Evolutionary conservation across 1,140 invertebrate species (phyloP).

Genomic region (Drosophila pectinifera): DNA sequence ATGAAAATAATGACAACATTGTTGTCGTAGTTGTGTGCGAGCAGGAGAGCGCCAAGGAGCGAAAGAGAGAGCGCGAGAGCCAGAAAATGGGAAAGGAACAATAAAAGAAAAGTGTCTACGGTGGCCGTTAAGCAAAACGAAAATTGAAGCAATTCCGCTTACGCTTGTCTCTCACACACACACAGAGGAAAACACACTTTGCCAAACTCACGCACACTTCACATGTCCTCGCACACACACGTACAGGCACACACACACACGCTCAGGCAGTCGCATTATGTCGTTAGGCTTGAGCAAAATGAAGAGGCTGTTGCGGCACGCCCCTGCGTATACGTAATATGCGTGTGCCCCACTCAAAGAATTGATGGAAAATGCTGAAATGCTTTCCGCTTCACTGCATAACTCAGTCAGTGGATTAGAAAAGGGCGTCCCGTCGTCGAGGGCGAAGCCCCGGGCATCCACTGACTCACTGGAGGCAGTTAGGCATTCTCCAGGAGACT

Average conservation of each 20-base stretch:
- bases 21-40: constrained; percentile 42
- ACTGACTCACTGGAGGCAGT: constrained; percentile 18
- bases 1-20: constrained; percentile 79
- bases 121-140: constrained; percentile 79
- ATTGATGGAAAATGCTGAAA: constrained; percentile 84
- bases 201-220: constrained; percentile 17
- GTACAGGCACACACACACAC: constrained; percentile 27
- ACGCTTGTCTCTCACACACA: constrained; percentile 36
- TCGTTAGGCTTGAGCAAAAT: constrained; percentile 78
- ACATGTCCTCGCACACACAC: neutral
- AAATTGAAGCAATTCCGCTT: constrained; percentile 81
- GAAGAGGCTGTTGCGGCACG: constrained; percentile 79
- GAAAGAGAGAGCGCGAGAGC: constrained; percentile 1
- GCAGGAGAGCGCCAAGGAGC: constrained; percentile 5
- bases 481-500: constrained; percentile 20
- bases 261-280: constrained; percentile 59
- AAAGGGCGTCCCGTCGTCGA: constrained; percentile 65
- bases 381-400: constrained; percentile 83
- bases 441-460: constrained; percentile 3
- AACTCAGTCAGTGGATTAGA: constrained; percentile 82
- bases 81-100: constrained; percentile 59
- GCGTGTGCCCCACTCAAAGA: constrained; percentile 56
- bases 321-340: constrained; percentile 80
- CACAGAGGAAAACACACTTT: neutral
- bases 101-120: constrained; percentile 83